These are phyloP conservation scores for Manduca sexta DNA, from an alignment of 1,140 invertebrate species.

Conservation along the genomic window DNA sequence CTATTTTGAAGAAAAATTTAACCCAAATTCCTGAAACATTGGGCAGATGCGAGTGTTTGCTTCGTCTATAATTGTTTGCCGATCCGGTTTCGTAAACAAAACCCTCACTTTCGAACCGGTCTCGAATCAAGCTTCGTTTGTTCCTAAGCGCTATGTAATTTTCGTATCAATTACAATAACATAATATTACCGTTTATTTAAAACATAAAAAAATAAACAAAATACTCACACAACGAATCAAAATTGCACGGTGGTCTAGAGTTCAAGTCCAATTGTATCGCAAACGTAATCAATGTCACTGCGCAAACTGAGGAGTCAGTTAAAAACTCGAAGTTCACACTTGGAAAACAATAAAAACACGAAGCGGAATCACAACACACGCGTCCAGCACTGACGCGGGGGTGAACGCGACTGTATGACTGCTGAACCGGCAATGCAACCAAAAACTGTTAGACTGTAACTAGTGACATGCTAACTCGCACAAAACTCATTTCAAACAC, in stretches of 20 bases:
- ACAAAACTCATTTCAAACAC: neutral
- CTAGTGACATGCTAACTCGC: slow-evolving; percentile 7
- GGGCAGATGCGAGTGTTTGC: slow-evolving; percentile 12
- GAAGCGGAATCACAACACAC: slow-evolving; percentile 18
- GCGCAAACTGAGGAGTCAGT: slow-evolving; percentile 1
- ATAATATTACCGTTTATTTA: neutral
- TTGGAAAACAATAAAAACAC: slow-evolving; percentile 12
- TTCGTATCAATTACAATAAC: too few species aligned
- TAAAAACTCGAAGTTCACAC: slow-evolving; percentile 22
- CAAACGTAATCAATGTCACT: slow-evolving; percentile 23
- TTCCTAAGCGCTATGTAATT: neutral
- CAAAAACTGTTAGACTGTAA: slow-evolving; percentile 17
- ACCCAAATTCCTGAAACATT: neutral
- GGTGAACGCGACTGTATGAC: slow-evolving; percentile 36
- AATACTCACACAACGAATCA: slow-evolving; percentile 18
- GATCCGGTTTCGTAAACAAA: slow-evolving; percentile 47
- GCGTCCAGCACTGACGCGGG: slow-evolving; percentile 32
- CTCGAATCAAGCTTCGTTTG: slow-evolving; percentile 16
- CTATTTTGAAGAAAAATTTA: too few species aligned
- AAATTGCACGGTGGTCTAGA: neutral
- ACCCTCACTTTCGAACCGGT: slow-evolving; percentile 57
- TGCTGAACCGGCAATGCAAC: slow-evolving; percentile 15
- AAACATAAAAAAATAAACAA: slow-evolving; percentile 9
- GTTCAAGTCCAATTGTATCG: slow-evolving; percentile 14
- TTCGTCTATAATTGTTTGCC: slow-evolving; percentile 29